Conservation (phyloP, 92 coral and sea anemone species). For the Bergia sp. region DNA sequence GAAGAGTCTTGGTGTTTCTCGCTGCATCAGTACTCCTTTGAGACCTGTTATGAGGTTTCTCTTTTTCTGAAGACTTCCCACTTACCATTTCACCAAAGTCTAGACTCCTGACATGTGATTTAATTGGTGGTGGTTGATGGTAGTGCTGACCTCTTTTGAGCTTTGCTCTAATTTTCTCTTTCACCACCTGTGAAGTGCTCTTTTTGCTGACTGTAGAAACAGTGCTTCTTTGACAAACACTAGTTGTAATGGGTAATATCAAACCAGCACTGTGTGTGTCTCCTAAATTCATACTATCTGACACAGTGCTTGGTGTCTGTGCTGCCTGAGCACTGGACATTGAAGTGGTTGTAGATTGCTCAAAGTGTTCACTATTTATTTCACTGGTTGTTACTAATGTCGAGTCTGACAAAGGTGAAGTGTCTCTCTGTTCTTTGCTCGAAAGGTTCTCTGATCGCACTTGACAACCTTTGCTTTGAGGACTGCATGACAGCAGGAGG, state of each 20-base stretch:
- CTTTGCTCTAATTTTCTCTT: conserved; percentile 27
- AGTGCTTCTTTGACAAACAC: background rate
- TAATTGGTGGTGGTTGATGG: conserved; percentile 44
- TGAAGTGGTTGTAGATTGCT: background rate
- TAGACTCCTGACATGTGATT: conserved; percentile 51
- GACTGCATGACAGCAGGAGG: conserved; percentile 75
- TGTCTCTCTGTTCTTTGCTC: background rate
- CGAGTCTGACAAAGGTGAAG: background rate
- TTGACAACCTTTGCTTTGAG: conserved; percentile 41
- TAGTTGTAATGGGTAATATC: background rate
- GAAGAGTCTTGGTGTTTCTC: background rate
- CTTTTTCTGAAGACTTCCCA: background rate
- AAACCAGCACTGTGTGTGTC: background rate
- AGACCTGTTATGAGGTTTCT: background rate
- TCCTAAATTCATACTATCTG: background rate
- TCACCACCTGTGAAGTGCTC: background rate
- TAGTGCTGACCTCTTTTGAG: background rate
- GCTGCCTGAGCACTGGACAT: background rate
- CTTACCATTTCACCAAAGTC: conserved; percentile 35
- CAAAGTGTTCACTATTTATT: background rate
- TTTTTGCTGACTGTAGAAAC: background rate
- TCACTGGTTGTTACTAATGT: background rate
- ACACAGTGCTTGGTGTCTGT: conserved; percentile 10
- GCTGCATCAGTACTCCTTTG: background rate
- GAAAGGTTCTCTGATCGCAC: background rate